Conservation (phyloP, 2,888 invertebrate species). For the Cephonodes hylas region DNA sequence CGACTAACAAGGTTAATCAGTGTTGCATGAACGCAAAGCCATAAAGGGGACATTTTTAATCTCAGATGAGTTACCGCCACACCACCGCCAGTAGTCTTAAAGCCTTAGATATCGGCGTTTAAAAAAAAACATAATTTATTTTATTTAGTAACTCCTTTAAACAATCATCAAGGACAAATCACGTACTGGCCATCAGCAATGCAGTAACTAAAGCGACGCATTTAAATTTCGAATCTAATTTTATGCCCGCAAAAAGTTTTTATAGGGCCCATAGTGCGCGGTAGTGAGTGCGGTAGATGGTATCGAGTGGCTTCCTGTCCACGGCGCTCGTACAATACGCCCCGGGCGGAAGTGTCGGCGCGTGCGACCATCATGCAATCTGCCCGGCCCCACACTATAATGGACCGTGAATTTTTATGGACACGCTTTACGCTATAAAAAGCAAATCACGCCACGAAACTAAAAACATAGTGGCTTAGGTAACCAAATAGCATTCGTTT, state of each 20-base stretch:
- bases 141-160: no score
- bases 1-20: no score
- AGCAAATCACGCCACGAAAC: neutral
- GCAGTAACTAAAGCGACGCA: no score
- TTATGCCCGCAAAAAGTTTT: neutral
- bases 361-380: slow-evolving; percentile 62
- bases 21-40: no score
- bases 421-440: neutral
- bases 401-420: slow-evolving; percentile 8
- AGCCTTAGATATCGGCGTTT: no score
- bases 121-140: no score
- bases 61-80: no score
- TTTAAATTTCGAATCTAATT: neutral
- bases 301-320: slow-evolving; percentile 62
- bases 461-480: neutral
- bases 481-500: neutral
- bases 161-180: no score
- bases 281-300: slow-evolving; percentile 44
- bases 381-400: slow-evolving; percentile 23
- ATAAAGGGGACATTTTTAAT: no score
- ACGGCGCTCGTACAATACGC: slow-evolving; percentile 45
- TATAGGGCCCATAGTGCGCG: slow-evolving; percentile 26
- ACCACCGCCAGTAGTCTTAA: no score
- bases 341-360: slow-evolving; percentile 62
- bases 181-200: no score